Evolutionary conservation across 1,140 invertebrate species (phyloP).

Genomic region (Colletes gigas): DNA sequence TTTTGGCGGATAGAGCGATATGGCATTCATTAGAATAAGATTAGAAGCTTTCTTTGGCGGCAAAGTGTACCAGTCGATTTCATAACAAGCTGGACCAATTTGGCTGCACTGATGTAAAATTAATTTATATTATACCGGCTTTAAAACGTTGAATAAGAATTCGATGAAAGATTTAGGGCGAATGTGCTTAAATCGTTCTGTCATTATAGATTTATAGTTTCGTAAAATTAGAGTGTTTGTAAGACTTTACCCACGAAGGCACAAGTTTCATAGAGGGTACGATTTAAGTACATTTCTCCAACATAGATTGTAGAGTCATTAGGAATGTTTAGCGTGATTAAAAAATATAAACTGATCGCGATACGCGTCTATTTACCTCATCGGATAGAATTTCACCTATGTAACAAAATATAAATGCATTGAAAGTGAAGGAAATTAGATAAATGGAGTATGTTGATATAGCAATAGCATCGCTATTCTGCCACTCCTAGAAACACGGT

Average conservation of each 20-base stretch:
- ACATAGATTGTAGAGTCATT: no score
- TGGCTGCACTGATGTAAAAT: slow-evolving; percentile 35
- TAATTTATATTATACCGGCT: not conserved
- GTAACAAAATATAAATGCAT: slow-evolving; percentile 69
- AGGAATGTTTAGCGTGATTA: not conserved
- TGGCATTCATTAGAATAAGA: slow-evolving; percentile 37
- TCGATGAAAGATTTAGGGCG: no score
- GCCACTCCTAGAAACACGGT: slow-evolving; percentile 58
- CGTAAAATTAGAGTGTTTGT: no score
- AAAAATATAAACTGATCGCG: no score
- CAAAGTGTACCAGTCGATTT: slow-evolving; percentile 53
- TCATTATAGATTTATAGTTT: no score
- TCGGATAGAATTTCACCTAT: slow-evolving; percentile 66
- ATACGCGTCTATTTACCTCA: slow-evolving; percentile 48
- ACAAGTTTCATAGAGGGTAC: no score
- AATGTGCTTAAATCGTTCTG: no score
- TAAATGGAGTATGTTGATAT: slow-evolving; percentile 57
- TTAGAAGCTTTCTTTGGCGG: slow-evolving; percentile 11
- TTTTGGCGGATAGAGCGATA: slow-evolving; percentile 55
- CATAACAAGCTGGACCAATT: slow-evolving; percentile 41
- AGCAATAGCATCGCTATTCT: slow-evolving; percentile 38
- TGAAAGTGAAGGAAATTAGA: slow-evolving; percentile 63
- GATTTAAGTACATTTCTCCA: no score
- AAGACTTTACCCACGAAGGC: no score
- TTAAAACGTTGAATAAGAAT: not conserved